Evolutionary conservation across 2,113 vertebrate genomes (phyloP).

Genomic region (Nyctibius bracteatus): DNA sequence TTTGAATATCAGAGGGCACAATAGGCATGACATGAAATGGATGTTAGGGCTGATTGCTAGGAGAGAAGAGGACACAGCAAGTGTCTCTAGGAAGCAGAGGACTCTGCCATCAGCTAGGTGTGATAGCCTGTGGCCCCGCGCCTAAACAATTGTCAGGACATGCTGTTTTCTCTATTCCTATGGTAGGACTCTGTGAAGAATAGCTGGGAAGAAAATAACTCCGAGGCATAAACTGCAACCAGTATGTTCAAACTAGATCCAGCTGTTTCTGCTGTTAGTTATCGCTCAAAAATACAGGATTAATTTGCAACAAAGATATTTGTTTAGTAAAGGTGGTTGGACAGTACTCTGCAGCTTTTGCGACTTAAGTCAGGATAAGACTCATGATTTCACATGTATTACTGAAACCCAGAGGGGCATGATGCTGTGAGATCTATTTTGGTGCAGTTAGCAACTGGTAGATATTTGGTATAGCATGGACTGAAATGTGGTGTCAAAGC

Average conservation of each 20-base stretch:
- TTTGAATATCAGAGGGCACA: neutral
- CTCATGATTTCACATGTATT: neutral
- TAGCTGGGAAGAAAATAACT: neutral
- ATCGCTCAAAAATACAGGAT: neutral
- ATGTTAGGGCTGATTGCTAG: neutral
- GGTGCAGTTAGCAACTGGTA: neutral
- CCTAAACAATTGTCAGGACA: neutral
- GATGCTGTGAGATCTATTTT: neutral
- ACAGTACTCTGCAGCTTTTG: neutral
- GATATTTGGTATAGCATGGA: neutral
- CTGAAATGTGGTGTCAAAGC: neutral
- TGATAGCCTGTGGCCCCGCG: neutral
- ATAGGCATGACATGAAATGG: neutral
- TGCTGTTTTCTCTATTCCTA: neutral
- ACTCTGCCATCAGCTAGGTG: neutral
- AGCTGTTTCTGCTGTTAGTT: neutral
- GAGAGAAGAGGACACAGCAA: neutral
- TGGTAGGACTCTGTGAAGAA: neutral
- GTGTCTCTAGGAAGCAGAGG: neutral
- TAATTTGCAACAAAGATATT: neutral
- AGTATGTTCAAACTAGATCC: neutral
- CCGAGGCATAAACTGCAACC: neutral
- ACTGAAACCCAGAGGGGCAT: neutral
- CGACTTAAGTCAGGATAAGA: neutral
- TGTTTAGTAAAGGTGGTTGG: neutral